Percentiles rank a stretch among this genome's conserved stretches.
phyloP scores from a whole-genome alignment of 2,888 invertebrate genomes.

The Tenthredo livida region DNA sequence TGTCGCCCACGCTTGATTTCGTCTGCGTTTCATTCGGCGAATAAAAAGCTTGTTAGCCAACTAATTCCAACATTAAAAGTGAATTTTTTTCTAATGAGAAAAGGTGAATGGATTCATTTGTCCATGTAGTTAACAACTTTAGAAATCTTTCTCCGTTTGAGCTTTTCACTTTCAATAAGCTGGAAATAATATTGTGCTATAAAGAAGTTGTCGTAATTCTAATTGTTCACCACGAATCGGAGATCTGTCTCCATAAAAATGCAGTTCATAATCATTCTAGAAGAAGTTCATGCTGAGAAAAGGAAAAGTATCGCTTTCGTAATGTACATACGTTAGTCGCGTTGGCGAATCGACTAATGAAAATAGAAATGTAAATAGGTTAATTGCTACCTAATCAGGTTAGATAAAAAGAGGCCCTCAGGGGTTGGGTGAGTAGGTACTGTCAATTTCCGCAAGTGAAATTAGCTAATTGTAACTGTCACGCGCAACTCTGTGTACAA shows the following conservation, averaged over 20 bases:
- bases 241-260: not conserved
- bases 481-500: not conserved
- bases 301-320: not conserved
- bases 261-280: not conserved
- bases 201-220: not conserved
- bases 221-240: not conserved
- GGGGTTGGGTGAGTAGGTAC: slow-evolving; percentile 2
- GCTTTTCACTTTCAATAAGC: not conserved
- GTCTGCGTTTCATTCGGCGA: not conserved
- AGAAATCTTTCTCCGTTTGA: too few relatives aligned
- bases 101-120: not conserved
- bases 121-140: not conserved
- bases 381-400: slow-evolving; percentile 25
- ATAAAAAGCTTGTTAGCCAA: slow-evolving; percentile 8
- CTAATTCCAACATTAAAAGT: not conserved
- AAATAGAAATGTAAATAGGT: not conserved
- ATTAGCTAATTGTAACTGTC: slow-evolving; percentile 43
- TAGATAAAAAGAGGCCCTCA: not conserved
- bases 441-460: slow-evolving; percentile 36
- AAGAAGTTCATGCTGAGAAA: not conserved
- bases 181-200: not conserved
- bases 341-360: not conserved
- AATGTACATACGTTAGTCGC: not conserved
- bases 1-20: not conserved
- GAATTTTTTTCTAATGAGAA: not conserved